Evolutionary conservation across 2,888 invertebrate genomes (phyloP), one percentile per base, ranked within the genome.

Genomic region (Tortrix viridana): DNA sequence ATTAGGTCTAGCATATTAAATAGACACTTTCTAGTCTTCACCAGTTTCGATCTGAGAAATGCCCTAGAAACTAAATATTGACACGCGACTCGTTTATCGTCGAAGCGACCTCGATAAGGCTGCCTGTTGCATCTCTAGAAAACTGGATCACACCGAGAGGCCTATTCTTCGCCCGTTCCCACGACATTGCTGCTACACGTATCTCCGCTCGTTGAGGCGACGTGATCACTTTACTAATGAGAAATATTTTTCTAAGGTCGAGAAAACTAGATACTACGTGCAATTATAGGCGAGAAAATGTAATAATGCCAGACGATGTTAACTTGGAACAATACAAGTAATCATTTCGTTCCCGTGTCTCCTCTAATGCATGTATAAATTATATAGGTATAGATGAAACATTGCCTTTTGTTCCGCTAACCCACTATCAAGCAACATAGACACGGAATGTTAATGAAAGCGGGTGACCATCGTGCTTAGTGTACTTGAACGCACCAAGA

Each of bases 111-210:
- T 85, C 87, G 86, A 89, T 90, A 84, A 84, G 80, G 80, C 80
- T 82, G 74, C 75, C 32, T 63, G 80, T 76, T 79, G 77, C 82
- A 84, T 85, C 84, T 84, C 75, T 84, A 85, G 88, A 86, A 89
- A 91, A 90, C 88, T 89, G 85, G 88, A 86, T 88, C 87, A 84
- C 80, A 80, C 76, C 75, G 79, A 74, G 79, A 74, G 77, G 74
- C 70, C 84, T 77, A 89, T 89, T 89, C 85, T 87, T 85, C 71
- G 67, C 67, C 67, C 69, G 80, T 91, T 92, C 91, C 88, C 91
- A 92, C 90, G 91, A 86, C 83, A 81, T 81, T 82, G 82, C 78
- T 70, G 74, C 78, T 77, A 75, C 73, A 79, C 76, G 77, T 83
- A 84, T 77, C 80, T 77, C 69, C 73, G 75, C 75, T 85, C 79